Base-by-base conservation (phyloP, 1,140 invertebrate species). In the Heliconius eleuchia region DNA sequence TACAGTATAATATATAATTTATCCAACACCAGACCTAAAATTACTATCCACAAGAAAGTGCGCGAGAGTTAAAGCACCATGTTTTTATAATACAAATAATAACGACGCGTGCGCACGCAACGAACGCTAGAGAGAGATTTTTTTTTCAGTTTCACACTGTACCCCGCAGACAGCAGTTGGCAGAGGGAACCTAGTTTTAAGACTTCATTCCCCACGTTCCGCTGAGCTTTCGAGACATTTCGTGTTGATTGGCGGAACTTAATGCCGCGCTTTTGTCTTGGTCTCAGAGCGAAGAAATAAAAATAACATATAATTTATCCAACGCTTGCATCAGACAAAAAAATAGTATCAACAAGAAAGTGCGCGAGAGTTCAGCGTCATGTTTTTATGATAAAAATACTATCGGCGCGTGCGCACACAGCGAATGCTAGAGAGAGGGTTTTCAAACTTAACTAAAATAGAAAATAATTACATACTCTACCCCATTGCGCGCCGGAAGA, bases 381-480 rank as follows among this genome's bases (percentile, higher is more conserved):
- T 86, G 84, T 83, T 89, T 88, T 88, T 88, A 86, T 90, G 84
- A 87, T 87, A 88, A 79, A 83, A 79, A 85, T 86, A 84, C 77
- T 75, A 76, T n/a, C 27, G 30, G 83, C 85, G 85, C 84, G 77
- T 83, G 83, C 87, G 86, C 89, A 91, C 87, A 88, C 89, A 85
- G 89, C 81, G 70, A 46, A 82, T 6, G 82, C 80, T 73, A 83
- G 66, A 70, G 19, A n/a, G 82, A 85, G 81, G 77, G 84, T 82
- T 75, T 81, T 77, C 60, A 66, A 66, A 23, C 9, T 84, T 80
- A 86, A 88, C 85, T 70, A 84, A 88, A 89, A 90, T 89, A 91
- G 88, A 88, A 66, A 66, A 66, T 66, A 0, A 23, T 16, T 66
- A 66, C 86, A 88, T 84, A 86, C 84, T 78, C 81, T 76, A 80